Evolutionary conservation across 2,113 vertebrate species (phyloP).

Genomic region (Elachura formosa): DNA sequence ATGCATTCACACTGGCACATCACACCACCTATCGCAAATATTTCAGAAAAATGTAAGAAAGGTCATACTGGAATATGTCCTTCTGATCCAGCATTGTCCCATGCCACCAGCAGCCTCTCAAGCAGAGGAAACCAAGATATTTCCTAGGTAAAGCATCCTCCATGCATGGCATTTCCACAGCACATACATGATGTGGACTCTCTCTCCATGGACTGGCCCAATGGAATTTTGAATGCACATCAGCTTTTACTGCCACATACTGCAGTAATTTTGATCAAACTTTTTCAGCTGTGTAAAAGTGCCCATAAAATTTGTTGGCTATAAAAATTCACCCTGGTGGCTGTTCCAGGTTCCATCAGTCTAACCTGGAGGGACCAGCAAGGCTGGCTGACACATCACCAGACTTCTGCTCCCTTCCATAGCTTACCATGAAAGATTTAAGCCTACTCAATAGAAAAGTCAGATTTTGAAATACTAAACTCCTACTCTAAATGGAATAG

Average conservation of each 20-base stretch:
- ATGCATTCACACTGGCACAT: background rate
- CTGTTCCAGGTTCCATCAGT: background rate
- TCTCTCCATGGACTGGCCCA: background rate
- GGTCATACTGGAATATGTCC: too few species aligned
- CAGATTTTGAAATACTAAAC: background rate
- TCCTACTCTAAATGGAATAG: background rate
- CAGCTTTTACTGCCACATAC: background rate
- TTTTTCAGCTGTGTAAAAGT: background rate
- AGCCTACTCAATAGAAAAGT: background rate
- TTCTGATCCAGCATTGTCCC: background rate
- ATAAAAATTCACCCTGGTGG: background rate
- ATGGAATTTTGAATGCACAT: background rate
- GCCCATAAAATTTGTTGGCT: background rate
- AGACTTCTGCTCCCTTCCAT: background rate
- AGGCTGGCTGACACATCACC: background rate
- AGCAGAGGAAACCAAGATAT: background rate
- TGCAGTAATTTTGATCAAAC: background rate
- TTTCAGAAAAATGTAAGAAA: background rate
- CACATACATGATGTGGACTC: too few species aligned
- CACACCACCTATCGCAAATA: background rate
- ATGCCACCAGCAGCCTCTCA: background rate
- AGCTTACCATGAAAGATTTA: background rate
- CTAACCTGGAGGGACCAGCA: background rate
- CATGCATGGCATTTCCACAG: rapidly evolving
- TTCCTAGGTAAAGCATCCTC: background rate